Evolutionary conservation across 2,888 invertebrate species (phyloP).

Genomic region (Drosophila rubida): DNA sequence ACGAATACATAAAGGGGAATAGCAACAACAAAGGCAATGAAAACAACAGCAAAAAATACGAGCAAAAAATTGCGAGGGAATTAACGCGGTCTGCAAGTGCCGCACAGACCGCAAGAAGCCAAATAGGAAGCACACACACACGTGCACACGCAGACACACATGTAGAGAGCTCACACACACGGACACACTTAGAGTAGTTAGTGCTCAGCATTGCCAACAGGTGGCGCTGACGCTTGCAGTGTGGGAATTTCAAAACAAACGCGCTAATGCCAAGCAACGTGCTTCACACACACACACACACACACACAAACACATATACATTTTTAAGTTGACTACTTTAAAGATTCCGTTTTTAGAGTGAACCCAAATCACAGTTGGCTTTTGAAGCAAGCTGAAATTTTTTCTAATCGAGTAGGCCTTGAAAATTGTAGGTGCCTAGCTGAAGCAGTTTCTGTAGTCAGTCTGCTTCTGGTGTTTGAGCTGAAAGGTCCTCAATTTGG

Average conservation of each 20-base stretch:
- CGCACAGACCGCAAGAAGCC: constrained; percentile 24
- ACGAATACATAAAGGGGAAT: neutral
- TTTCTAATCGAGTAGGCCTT: constrained; percentile 4
- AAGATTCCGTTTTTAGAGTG: constrained; percentile 38
- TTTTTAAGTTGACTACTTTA: neutral
- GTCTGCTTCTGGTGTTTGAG: constrained; percentile 26
- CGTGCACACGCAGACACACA: constrained; percentile 3
- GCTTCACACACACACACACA: neutral
- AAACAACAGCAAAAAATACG: neutral
- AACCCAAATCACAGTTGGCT: constrained; percentile 43
- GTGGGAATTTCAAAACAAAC: constrained; percentile 52
- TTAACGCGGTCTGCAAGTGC: constrained; percentile 26
- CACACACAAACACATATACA: neutral
- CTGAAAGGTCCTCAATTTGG: constrained; percentile 18
- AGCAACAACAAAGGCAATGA: neutral
- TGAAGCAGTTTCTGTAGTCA: constrained; percentile 5
- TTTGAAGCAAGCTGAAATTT: neutral
- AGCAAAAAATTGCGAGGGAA: constrained; percentile 11
- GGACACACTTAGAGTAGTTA: constrained; percentile 7
- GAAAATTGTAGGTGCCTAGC: neutral
- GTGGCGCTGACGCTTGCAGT: constrained; percentile 62
- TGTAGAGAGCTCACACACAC: constrained; percentile 1
- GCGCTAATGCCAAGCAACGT: constrained; percentile 17
- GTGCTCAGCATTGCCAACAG: constrained; percentile 62
- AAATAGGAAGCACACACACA: constrained; percentile 24